phyloP scores from a whole-genome alignment of 2,888 invertebrate genomes.

The Perizoma flavofasciatum region DNA sequence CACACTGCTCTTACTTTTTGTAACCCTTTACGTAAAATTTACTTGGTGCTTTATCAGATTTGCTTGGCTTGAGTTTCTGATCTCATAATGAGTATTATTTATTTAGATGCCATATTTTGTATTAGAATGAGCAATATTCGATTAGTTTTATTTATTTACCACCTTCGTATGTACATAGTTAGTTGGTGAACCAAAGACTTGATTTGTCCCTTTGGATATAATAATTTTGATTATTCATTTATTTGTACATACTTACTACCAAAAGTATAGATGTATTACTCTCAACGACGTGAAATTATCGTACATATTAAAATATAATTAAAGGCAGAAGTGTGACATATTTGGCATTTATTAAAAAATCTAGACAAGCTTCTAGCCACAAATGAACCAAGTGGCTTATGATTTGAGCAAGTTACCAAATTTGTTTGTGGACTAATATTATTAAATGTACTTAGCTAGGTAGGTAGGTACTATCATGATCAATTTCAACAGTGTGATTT shows the following conservation, averaged over 20 bases:
- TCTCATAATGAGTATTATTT: constrained; percentile 83
- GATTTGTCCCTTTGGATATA: constrained; percentile 64
- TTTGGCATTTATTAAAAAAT: constrained; percentile 62
- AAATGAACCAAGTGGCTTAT: no score
- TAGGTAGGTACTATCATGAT: no score
- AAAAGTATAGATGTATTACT: constrained; percentile 51
- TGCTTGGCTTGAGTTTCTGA: constrained; percentile 76
- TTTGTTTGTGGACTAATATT: no score
- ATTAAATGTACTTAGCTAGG: no score
- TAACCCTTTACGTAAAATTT: constrained; percentile 47
- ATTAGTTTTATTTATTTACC: constrained; percentile 65
- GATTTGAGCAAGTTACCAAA: no score
- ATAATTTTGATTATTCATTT: constrained; percentile 48
- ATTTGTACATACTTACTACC: constrained; percentile 54
- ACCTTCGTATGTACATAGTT: constrained; percentile 49
- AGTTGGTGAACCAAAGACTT: constrained; percentile 77
- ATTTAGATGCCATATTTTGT: constrained; percentile 81
- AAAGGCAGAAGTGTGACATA: constrained; percentile 51
- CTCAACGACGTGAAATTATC: constrained; percentile 62
- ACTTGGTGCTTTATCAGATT: constrained; percentile 68
- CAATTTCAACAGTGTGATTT: neutral
- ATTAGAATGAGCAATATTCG: constrained; percentile 67
- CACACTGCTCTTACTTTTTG: constrained; percentile 21
- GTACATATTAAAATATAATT: constrained; percentile 47
- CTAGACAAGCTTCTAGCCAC: no score